Percentiles rank a stretch among this genome's conserved stretches.
Conservation (phyloP, 2,113 vertebrate genomes). For the human (Homo sapiens) region DNA sequence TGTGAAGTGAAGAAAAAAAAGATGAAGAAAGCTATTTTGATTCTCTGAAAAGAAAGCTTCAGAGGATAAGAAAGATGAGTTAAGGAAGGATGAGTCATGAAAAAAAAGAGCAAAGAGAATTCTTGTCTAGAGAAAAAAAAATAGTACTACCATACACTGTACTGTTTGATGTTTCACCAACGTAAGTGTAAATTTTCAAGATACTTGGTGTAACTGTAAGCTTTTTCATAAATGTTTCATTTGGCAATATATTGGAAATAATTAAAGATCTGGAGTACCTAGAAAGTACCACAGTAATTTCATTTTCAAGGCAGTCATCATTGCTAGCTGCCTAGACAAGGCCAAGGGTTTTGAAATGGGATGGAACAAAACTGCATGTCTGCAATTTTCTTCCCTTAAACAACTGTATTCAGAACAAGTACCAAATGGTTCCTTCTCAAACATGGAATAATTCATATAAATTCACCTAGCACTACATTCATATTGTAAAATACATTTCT, state of each 20-base stretch:
- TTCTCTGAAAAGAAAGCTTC: slow-evolving; percentile 69
- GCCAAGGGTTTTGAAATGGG: background rate
- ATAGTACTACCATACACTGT: background rate
- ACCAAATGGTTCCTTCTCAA: slow-evolving; percentile 47
- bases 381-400: slow-evolving; percentile 46
- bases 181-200: slow-evolving; percentile 31
- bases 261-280: slow-evolving; percentile 23
- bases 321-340: slow-evolving; percentile 15
- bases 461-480: background rate
- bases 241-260: slow-evolving; percentile 47
- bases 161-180: slow-evolving; percentile 40
- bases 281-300: background rate
- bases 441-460: slow-evolving; percentile 67
- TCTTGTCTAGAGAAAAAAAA: slow-evolving; percentile 46
- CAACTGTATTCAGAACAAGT: slow-evolving; percentile 54
- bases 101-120: slow-evolving; percentile 59
- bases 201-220: slow-evolving; percentile 14
- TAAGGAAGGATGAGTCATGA: slow-evolving; percentile 71
- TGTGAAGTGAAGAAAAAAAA: slow-evolving; percentile 28
- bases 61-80: slow-evolving; percentile 68
- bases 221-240: slow-evolving; percentile 27
- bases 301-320: slow-evolving; percentile 22
- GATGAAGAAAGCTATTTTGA: slow-evolving; percentile 68
- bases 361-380: background rate
- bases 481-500: slow-evolving; percentile 58